Conservation (phyloP, 1,140 invertebrate species). For the Nebria ingens region DNA sequence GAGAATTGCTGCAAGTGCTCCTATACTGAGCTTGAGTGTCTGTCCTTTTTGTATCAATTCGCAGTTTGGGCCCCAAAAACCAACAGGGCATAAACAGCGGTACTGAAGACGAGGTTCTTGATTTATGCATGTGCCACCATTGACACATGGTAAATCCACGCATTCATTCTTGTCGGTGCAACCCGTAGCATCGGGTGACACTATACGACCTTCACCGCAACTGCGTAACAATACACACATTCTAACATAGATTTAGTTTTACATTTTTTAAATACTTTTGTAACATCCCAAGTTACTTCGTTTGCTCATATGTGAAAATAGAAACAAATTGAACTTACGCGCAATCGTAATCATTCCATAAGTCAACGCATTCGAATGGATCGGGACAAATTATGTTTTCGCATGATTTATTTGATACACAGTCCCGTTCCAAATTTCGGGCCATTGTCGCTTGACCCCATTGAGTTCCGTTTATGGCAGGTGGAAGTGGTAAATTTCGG, state of each 20-base stretch:
- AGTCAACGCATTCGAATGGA: conserved; percentile 88
- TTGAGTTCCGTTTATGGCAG: conserved; percentile 87
- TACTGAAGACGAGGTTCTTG: conserved; percentile 74
- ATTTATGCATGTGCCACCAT: conserved; percentile 82
- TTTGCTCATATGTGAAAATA: conserved; percentile 10
- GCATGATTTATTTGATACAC: conserved; percentile 89
- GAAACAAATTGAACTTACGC: conserved; percentile 65
- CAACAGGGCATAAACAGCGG: conserved; percentile 75
- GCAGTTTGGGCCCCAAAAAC: conserved; percentile 90
- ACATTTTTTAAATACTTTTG: conserved; percentile 6
- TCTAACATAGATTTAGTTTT: not conserved
- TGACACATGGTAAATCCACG: conserved; percentile 80
- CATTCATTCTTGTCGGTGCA: conserved; percentile 93
- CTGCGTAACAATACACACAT: conserved; percentile 37
- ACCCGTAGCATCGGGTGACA: conserved; percentile 77
- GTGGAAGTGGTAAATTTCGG: conserved; percentile 83
- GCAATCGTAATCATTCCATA: conserved; percentile 96
- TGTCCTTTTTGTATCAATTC: conserved; percentile 86
- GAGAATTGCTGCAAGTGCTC: conserved; percentile 83
- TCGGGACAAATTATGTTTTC: conserved; percentile 81
- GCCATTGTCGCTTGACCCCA: conserved; percentile 91
- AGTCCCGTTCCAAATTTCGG: conserved; percentile 79
- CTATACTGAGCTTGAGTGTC: conserved; percentile 86
- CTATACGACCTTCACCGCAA: conserved; percentile 82
- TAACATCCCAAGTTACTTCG: too few species aligned